Percentiles rank a stretch among this genome's conserved stretches.
These are phyloP conservation scores for Gisinianus flammeolus DNA, from an alignment of 2,888 invertebrate species.

Conservation along the genomic window DNA sequence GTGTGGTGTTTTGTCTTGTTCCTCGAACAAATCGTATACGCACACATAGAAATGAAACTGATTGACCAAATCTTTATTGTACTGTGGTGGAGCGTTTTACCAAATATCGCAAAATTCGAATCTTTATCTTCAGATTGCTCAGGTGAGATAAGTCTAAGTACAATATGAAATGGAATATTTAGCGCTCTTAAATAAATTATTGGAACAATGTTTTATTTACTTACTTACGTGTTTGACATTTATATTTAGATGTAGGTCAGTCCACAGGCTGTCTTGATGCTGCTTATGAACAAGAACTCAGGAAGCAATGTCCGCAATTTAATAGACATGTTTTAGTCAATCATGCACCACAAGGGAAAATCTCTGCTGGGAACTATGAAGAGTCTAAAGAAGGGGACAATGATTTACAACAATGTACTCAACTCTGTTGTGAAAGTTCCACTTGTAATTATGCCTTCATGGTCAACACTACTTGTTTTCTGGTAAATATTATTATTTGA, in stretches of 20 bases:
- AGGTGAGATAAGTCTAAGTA: background rate
- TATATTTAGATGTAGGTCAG: background rate
- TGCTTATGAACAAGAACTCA: background rate
- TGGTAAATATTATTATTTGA: conserved; percentile 66
- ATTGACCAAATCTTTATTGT: background rate
- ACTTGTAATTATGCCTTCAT: conserved; percentile 81
- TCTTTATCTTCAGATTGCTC: background rate
- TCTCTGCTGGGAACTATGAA: conserved; percentile 67
- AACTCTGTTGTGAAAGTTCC: conserved; percentile 71
- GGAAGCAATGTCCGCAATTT: conserved; percentile 12
- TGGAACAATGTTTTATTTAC: background rate
- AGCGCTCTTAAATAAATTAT: background rate
- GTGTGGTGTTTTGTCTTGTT: no score
- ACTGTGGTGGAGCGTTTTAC: background rate
- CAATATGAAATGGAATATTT: background rate
- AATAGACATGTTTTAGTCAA: conserved; percentile 2
- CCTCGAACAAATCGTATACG: no score
- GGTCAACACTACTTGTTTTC: conserved; percentile 76
- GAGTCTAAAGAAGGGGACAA: conserved; percentile 66
- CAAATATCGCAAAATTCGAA: background rate
- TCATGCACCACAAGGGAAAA: conserved; percentile 58
- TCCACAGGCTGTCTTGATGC: conserved; percentile 14
- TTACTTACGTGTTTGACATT: background rate
- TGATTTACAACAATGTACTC: conserved; percentile 69
- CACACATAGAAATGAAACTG: conserved; percentile 9